Conservation (phyloP, 2,888 invertebrate species). For the Entomobrya proxima region DNA sequence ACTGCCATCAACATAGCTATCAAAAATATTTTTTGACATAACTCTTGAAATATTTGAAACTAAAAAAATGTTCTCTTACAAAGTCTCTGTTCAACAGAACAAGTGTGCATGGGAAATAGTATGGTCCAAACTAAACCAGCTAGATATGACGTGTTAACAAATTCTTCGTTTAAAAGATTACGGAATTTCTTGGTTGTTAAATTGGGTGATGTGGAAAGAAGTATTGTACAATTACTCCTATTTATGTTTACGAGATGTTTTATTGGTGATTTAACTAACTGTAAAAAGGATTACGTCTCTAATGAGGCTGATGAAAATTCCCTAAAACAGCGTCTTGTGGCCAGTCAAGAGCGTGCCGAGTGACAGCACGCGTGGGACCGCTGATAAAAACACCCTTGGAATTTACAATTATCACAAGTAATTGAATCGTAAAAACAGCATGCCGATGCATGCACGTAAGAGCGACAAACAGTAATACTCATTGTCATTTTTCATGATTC, state of each 20-base stretch:
- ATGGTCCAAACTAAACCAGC: conserved; percentile 30
- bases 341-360: background rate
- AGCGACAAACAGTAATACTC: background rate
- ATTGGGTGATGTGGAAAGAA: background rate
- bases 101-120: background rate
- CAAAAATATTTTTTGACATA: background rate
- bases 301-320: conserved; percentile 45
- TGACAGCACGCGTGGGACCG: conserved; percentile 20
- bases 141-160: background rate
- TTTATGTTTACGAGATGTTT: conserved; percentile 43
- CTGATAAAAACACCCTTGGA: conserved; percentile 5
- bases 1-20: background rate
- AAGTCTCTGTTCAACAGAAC: background rate
- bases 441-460: background rate
- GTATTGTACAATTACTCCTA: conserved; percentile 19
- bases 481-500: background rate
- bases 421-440: background rate
- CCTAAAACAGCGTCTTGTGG: background rate
- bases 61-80: conserved; percentile 7
- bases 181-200: background rate
- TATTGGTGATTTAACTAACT: conserved; percentile 52
- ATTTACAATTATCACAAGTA: background rate
- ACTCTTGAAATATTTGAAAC: conserved; percentile 17
- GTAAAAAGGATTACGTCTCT: conserved; percentile 53
- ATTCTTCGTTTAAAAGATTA: background rate